Evolutionary conservation across 2,113 vertebrate genomes (phyloP), one percentile per base, ranked within the genome.

Genomic region (Channa argus): DNA sequence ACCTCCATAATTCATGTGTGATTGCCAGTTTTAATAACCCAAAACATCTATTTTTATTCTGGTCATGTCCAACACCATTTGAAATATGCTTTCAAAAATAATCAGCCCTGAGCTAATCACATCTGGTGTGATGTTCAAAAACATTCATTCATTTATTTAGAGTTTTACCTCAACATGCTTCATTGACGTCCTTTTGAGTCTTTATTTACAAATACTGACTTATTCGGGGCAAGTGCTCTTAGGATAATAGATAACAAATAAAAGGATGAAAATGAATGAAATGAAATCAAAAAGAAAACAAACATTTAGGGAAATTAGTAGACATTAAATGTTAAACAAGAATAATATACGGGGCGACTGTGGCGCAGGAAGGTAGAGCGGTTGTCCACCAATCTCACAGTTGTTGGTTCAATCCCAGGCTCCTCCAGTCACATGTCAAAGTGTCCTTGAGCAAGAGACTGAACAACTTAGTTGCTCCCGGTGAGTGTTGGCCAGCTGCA

Each of bases 21-120:
- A 79, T 44, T 69, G 55, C 63, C 82, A 73, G 24, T 39, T 49
- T 54, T 24, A 60, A 63, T 49, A 71, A 45, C 7, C 24, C 6
- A 47, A 54, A 51, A 2, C 38, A 50, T 50, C 63, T 56, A 49
- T 73, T 77, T 80, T 74, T 0, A 24, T 56, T 51, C 8, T 15
- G 33, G 50, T 71, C 8, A 36, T 47, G 34, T 43, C 34, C 9
- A 59, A 56, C 13, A n/a, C 10, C 33, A 5, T 51, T 56, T 33
- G 5, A 54, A 43, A 65, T 12, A 49, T 43, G 8, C 14, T 77
- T 58, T n/a, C 5, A 63, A 56, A 53, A 73, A 13, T 2, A 55
- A 9, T 15, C 2, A 49, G 43, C 55, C 37, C 8, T 47, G 11
- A 55, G 45, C 49, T 50, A 55, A 38, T 34, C 13, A 43, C 13